These are phyloP conservation scores for Melanotaenia boesemani DNA, from an alignment of 2,797 vertebrate species.

Conservation along the genomic window DNA sequence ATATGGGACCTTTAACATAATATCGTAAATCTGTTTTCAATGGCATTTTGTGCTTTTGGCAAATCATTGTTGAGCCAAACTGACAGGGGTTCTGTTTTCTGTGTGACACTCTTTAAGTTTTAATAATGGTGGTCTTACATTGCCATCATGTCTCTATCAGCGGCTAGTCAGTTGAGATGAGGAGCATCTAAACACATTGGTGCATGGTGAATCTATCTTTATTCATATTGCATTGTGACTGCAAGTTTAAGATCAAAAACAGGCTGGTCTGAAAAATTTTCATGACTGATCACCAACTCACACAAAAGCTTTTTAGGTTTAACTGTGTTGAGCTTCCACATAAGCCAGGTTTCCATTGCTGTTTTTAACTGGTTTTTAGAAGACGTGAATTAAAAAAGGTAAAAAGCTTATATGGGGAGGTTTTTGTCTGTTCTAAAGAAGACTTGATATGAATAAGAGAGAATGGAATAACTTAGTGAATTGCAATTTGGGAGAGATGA, in stretches of 20 bases:
- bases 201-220: background rate
- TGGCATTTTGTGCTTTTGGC: slow-evolving; percentile 12
- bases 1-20: too few species aligned
- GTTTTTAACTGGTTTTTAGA: too few species aligned
- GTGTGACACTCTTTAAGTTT: slow-evolving; percentile 22
- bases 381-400: background rate
- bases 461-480: background rate
- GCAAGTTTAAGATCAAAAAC: background rate
- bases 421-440: background rate
- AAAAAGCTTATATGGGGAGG: background rate
- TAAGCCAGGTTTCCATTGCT: too few species aligned
- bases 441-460: background rate
- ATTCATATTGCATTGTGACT: background rate
- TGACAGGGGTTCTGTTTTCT: slow-evolving; percentile 39
- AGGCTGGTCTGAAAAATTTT: background rate
- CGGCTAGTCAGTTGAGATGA: background rate
- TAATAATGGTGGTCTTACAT: slow-evolving; percentile 12
- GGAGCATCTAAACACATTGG: slow-evolving; percentile 4
- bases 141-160: slow-evolving; percentile 1
- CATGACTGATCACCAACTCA: too few species aligned
- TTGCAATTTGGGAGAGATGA: background rate
- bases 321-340: too few species aligned
- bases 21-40: slow-evolving; percentile 10
- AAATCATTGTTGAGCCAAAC: slow-evolving; percentile 26
- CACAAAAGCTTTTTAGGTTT: too few species aligned